Evolutionary conservation across 2,888 invertebrate genomes (phyloP), one percentile per base, ranked within the genome.

Genomic region (Platypus cylindrus): DNA sequence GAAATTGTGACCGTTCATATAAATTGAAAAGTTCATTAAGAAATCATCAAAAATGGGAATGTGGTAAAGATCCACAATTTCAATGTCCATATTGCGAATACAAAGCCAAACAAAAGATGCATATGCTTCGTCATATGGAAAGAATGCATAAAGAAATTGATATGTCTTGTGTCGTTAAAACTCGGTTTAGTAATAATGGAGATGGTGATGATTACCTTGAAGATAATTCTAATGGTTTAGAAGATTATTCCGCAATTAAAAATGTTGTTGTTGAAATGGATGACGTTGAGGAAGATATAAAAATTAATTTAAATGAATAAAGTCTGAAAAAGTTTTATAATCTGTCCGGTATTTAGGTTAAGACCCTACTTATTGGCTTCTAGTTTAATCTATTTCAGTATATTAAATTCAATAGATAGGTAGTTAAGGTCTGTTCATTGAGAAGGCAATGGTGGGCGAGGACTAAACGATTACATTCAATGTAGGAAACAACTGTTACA

Each of bases 31-130:
- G 84, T 48, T 85, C 85, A 40, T 65, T 83, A 52, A 71, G 82
- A 42, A 82, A 83, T 60, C 83, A 83, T 58, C 80, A 81, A 67
- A 82, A 82, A 61, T 83, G 82, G 82, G 83, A 83, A 63, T 83
- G 82, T 62, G 81, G 82, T 54, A 83, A 83, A 60, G 82, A 83
- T 61, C 83, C 82, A 13, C 81, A 81, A 61, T 83, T 82, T 60
- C 77, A 78, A 56, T 85, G 85, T 59, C 78, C 78, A 14, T 80
- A 78, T 63, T 84, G 84, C 63, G 78, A 78, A n/a, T 82, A 82
- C 60, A 73, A 80, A 52, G 82, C 82, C 54, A 82, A 82, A 57
- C 81, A 82, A 61, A 82, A 82, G 66, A 82, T 82, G 80, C 81
- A 82, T 60, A 81, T 82, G 59, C 79, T 79, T 34, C 69, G 81